Evolutionary conservation across 2,797 vertebrate genomes (phyloP).

Genomic region (Triplophysa bombifrons): DNA sequence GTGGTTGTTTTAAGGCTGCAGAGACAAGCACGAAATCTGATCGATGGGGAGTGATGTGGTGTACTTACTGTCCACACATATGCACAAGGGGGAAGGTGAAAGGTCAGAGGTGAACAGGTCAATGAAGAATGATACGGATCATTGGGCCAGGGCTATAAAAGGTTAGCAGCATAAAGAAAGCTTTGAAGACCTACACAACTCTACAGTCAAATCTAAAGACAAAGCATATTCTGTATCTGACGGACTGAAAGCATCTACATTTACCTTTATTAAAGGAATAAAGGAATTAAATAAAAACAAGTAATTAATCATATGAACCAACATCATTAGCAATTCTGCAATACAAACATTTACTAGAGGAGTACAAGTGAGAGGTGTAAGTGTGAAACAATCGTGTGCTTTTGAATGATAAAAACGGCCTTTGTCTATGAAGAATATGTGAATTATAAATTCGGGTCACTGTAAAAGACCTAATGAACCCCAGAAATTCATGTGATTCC

Average conservation of each 20-base stretch:
- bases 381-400: background rate
- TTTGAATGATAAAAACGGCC: too few species aligned
- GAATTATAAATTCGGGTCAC: too few species aligned
- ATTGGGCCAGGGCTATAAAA: constrained; percentile 75
- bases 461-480: too few species aligned
- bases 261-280: background rate
- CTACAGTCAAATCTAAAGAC: background rate
- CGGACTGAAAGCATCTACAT: background rate
- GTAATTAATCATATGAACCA: background rate
- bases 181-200: constrained; percentile 15
- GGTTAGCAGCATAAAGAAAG: constrained; percentile 61
- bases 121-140: constrained; percentile 81
- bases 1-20: constrained; percentile 31
- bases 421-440: too few species aligned
- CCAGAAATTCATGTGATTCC: too few species aligned
- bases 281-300: background rate
- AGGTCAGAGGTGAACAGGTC: constrained; percentile 71
- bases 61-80: constrained; percentile 51
- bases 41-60: constrained; percentile 24
- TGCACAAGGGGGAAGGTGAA: constrained; percentile 61
- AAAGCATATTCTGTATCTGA: background rate
- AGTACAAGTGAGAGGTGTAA: background rate
- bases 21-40: constrained; percentile 19
- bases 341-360: background rate
- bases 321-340: background rate